phyloP scores from a whole-genome alignment of 1,140 invertebrate genomes.

The Rhyzopertha dominica region DNA sequence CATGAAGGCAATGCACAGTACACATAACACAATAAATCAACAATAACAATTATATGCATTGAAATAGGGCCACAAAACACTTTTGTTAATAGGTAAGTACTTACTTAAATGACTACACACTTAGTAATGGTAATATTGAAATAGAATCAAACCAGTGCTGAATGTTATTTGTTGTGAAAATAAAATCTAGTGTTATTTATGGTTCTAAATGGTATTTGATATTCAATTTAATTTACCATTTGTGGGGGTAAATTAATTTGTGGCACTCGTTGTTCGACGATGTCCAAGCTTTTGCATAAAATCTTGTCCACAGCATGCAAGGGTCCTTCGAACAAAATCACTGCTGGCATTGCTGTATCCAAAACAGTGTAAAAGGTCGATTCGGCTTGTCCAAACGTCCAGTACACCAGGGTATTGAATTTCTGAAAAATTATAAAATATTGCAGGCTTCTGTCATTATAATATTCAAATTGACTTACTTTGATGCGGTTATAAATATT shows the following conservation, averaged over 20 bases:
- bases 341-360: slow-evolving; percentile 62
- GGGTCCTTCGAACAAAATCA: slow-evolving; percentile 61
- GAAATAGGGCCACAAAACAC: too few relatives aligned
- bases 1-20: too few relatives aligned
- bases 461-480: slow-evolving; percentile 49
- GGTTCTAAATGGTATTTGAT: too few relatives aligned
- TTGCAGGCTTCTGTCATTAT: slow-evolving; percentile 1
- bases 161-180: too few relatives aligned
- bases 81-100: too few relatives aligned
- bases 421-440: slow-evolving; percentile 46
- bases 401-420: slow-evolving; percentile 63
- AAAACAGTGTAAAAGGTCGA: slow-evolving; percentile 59
- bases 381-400: slow-evolving; percentile 69
- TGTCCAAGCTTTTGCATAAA: slow-evolving; percentile 70
- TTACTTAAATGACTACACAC: too few relatives aligned
- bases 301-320: slow-evolving; percentile 66
- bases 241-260: slow-evolving; percentile 69
- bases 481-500: slow-evolving; percentile 65
- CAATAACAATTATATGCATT: too few relatives aligned
- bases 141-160: too few relatives aligned
- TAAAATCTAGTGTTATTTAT: too few relatives aligned
- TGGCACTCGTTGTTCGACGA: slow-evolving; percentile 71
- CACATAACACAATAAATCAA: too few relatives aligned
- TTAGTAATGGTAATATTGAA: too few relatives aligned
- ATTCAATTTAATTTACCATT: slow-evolving; percentile 67